Evolutionary conservation across 2,113 vertebrate species (phyloP).

Genomic region (Oceanodroma tethys): DNA sequence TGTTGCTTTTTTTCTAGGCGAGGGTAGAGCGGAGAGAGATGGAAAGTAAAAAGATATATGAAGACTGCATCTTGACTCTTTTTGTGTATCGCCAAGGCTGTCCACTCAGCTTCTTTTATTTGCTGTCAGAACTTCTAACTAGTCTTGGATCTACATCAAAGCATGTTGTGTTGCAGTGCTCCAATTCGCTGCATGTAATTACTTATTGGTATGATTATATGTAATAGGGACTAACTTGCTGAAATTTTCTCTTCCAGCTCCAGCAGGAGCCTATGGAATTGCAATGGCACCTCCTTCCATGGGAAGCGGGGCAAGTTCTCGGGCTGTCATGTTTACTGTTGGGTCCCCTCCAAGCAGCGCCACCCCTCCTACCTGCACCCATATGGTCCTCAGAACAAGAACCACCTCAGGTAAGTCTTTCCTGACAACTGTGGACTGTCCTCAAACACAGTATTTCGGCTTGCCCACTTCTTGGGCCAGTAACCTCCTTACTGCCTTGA

Average conservation of each 20-base stretch:
- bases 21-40: neutral
- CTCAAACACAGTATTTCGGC: neutral
- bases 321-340: constrained; percentile 92
- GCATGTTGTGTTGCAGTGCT: neutral
- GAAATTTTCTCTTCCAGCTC: constrained; percentile 68
- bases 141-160: neutral
- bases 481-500: neutral
- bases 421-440: neutral
- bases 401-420: constrained; percentile 87
- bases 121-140: neutral
- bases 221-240: neutral
- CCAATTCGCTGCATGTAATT: neutral
- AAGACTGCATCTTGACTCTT: neutral
- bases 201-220: neutral
- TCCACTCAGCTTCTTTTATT: neutral
- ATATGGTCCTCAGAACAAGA: constrained; percentile 85
- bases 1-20: neutral
- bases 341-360: constrained; percentile 91
- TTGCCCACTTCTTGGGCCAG: neutral
- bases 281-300: constrained; percentile 59
- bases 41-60: neutral
- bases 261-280: constrained; percentile 78
- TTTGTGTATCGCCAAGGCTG: neutral
- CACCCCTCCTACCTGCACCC: constrained; percentile 87
- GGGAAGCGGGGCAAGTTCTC: constrained; percentile 73